A percentile compares a stretch with the other conserved stretches of the same genome.
phyloP scores from a whole-genome alignment of 2,888 invertebrate species.

The Schizaphis graminum region DNA sequence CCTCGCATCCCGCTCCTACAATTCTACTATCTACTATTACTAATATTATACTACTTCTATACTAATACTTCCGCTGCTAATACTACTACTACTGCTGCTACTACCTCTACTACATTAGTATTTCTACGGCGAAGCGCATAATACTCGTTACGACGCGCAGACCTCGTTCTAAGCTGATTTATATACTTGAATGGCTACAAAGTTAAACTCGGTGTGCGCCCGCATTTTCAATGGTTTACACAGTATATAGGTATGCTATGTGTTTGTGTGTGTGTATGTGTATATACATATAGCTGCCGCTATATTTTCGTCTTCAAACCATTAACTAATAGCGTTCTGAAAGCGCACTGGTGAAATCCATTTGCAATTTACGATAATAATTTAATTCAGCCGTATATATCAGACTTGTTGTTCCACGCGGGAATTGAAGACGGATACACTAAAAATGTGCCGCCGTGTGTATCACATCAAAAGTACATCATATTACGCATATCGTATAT shows the following conservation, averaged over 20 bases:
- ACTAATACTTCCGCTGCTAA: neutral
- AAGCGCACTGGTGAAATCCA: conserved; percentile 58
- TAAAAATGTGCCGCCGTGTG: neutral
- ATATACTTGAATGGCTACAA: conserved; percentile 52
- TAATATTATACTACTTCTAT: neutral
- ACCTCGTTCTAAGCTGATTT: conserved; percentile 52
- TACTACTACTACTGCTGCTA: neutral
- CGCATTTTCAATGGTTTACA: conserved; percentile 20
- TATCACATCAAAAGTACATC: neutral
- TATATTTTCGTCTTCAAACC: conserved; percentile 48
- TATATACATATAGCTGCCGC: neutral
- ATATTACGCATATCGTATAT: neutral
- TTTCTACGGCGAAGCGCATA: neutral
- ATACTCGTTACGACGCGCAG: conserved; percentile 27
- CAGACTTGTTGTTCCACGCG: neutral
- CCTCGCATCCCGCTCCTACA: neutral
- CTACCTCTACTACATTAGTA: neutral
- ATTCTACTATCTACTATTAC: neutral
- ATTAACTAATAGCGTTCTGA: conserved; percentile 59
- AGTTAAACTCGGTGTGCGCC: conserved; percentile 47
- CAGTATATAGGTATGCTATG: neutral
- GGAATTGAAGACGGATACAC: conserved; percentile 4
- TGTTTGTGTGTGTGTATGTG: neutral
- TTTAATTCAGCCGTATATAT: conserved; percentile 33
- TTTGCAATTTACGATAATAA: conserved; percentile 61